phyloP scores from a whole-genome alignment of 2,113 vertebrate genomes.

The Microcebus murinus region DNA sequence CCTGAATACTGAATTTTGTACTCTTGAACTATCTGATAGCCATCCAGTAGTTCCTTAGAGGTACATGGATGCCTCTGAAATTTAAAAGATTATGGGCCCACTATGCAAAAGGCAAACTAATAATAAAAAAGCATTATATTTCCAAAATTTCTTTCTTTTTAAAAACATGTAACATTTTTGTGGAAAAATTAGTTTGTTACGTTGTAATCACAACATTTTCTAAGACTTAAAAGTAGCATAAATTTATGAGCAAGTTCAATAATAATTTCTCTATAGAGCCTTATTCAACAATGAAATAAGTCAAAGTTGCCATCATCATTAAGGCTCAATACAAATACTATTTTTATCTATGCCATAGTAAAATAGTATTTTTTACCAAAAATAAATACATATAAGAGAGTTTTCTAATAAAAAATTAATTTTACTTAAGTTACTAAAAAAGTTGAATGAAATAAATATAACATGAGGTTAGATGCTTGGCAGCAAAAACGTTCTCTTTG shows the following conservation, averaged over 20 bases:
- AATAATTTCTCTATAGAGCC: not conserved
- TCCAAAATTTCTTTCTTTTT: not conserved
- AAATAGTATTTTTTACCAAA: not conserved
- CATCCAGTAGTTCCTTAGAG: not conserved
- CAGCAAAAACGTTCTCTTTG: not conserved
- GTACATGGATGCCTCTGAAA: not conserved
- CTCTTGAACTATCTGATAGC: not conserved
- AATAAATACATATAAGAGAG: not conserved
- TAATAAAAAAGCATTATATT: not conserved
- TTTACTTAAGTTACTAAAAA: not conserved
- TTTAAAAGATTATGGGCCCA: not conserved
- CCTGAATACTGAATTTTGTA: not conserved
- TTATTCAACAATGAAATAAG: not conserved
- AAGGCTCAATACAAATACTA: not conserved
- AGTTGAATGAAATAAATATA: not conserved
- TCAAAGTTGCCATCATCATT: not conserved
- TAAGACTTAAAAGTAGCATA: not conserved
- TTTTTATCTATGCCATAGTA: not conserved
- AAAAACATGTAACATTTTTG: not conserved
- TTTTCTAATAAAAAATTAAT: not conserved
- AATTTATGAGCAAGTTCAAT: not conserved
- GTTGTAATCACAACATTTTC: not conserved
- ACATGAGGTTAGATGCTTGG: not conserved
- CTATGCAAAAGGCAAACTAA: not conserved
- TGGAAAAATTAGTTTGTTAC: not conserved